Base-by-base conservation (phyloP, 2,797 vertebrate species). In the Pelochelys cantorii region DNA sequence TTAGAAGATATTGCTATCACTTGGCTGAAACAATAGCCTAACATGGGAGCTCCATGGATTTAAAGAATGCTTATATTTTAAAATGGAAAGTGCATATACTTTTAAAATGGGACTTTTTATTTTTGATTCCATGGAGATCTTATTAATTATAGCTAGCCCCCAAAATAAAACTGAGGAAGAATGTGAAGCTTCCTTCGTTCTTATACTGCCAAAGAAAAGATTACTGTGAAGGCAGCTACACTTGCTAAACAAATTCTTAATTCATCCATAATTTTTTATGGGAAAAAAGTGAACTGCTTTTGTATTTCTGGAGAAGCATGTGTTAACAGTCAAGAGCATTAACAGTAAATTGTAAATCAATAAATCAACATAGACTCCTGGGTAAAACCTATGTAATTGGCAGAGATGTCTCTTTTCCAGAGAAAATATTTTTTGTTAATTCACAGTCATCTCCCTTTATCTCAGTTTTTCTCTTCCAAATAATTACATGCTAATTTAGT, bases 241-340 rank as follows among this genome's bases (percentile, higher is more conserved):
- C 79, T 81, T 89, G 11, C 37, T 81, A 87, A 92, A 71, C 13
- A 93, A 91, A 95, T 77, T 88, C 59, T 86, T 88, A 90, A 84
- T 92, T 95, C 37, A 25, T 79, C 59, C 5, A 42, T 8, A 48
- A 6, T 13, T 75, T 52, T 53, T 17, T 11, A 29, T 75, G 8
- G 53, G 1, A 8, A 77, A 62, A 88, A 86, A 55, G 1, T 37
- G 80, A 92, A 65, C 25, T 53, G 18, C 34, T 94, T 84, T 85
- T 88, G 34, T 60, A 60, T 68, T 27, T 79, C n/a, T 91, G 90
- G 93, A 92, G 87, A 80, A 23, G 54, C 23, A 93, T 91, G 90
- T 83, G 15, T 34, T 79, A 87, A 90, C 12, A 65, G 27, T 87
- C 84, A 81, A 55, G 60, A 88, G 81, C 11, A 13, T 87, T 90